A percentile compares a stretch with the other conserved stretches of the same genome.
Evolutionary conservation across 2,113 vertebrate species (phyloP).

Genomic region (Isurus oxyrinchus): DNA sequence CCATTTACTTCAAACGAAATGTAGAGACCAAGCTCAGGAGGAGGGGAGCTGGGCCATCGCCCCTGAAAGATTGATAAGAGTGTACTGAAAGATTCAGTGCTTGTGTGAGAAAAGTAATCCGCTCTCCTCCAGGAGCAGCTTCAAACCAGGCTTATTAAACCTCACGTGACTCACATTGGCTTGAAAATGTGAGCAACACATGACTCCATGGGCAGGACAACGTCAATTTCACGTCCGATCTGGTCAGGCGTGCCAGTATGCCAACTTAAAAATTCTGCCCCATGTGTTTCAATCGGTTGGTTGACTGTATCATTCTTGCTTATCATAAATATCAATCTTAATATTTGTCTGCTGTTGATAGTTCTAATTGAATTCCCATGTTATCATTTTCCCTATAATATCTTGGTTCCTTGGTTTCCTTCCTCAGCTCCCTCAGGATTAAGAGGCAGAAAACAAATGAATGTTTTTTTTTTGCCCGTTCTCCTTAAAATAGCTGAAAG

Average conservation of each 20-base stretch:
- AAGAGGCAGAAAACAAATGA: background rate
- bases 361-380: background rate
- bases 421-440: background rate
- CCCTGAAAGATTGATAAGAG: background rate
- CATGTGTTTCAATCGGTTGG: background rate
- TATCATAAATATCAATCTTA: background rate
- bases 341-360: background rate
- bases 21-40: background rate
- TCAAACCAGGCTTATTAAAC: background rate
- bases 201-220: background rate
- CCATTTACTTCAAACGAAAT: background rate
- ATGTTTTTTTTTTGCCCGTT: background rate
- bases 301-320: background rate
- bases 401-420: background rate
- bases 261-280: no score
- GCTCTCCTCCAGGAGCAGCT: background rate
- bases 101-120: background rate
- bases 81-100: background rate
- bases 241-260: no score
- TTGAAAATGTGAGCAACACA: background rate
- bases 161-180: background rate
- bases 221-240: no score
- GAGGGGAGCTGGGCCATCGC: background rate
- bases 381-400: background rate
- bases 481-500: background rate